Evolutionary conservation across 2,888 invertebrate genomes (phyloP).

Genomic region (Cheilosia scutellata): DNA sequence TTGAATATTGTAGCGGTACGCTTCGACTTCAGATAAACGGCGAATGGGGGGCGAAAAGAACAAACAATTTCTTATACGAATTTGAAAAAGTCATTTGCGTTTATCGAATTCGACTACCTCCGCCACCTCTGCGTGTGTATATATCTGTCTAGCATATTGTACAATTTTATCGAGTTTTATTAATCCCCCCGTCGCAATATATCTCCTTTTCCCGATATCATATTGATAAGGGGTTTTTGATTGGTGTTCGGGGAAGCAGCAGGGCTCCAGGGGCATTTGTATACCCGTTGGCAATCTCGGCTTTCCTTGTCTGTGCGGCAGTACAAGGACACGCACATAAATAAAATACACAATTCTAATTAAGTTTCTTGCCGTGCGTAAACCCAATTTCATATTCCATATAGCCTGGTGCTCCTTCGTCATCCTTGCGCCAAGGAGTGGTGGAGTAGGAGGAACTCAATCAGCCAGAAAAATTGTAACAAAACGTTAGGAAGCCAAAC

Average conservation of each 20-base stretch:
- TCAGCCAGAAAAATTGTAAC: conserved; percentile 42
- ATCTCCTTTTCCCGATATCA: conserved; percentile 42
- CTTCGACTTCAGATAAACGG: conserved; percentile 12
- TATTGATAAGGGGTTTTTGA: conserved; percentile 67
- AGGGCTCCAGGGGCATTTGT: conserved; percentile 1
- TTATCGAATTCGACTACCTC: conserved; percentile 45
- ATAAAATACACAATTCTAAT: conserved; percentile 73
- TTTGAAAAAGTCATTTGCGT: conserved; percentile 70
- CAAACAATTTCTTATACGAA: conserved; percentile 52
- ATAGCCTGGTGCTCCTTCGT: not conserved
- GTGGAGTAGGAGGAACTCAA: conserved; percentile 28
- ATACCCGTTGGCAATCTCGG: conserved; percentile 42
- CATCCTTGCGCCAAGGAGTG: not conserved
- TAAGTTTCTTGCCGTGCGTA: conserved; percentile 74
- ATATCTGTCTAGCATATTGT: conserved; percentile 66
- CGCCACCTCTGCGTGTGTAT: not conserved
- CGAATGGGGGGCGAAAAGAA: not conserved
- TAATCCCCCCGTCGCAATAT: conserved; percentile 48
- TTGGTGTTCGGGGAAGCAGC: conserved; percentile 37
- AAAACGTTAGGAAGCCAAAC: conserved; percentile 15
- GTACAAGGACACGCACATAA: conserved; percentile 38
- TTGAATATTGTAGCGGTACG: not conserved
- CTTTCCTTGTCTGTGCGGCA: conserved; percentile 3
- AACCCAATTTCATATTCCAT: conserved; percentile 72
- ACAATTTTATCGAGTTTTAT: conserved; percentile 67